Evolutionary conservation across 2,888 invertebrate species (phyloP), one percentile per base, ranked within the genome.

Genomic region (Hyposoter didymator): DNA sequence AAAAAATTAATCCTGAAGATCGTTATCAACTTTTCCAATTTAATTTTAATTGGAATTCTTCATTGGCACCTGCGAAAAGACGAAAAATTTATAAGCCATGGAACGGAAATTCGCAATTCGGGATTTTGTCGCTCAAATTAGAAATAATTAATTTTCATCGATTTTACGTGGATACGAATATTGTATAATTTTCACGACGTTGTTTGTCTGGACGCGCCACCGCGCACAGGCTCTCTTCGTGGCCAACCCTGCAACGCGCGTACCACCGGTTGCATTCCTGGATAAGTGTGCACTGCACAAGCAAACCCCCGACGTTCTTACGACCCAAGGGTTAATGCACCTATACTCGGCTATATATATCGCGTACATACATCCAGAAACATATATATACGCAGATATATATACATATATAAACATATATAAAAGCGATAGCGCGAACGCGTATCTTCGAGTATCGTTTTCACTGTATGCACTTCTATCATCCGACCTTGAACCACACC

Each of bases 181-280:
- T 28, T 67, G 43, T 55, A 74, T 69, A 64, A 74, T 69, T 67
- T 70, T 81, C 12, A 28, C 39, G 22, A 35, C 43, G 79, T 81
- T 49, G 79, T 55, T 78, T 67, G 73, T 66, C 55, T 49, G 62
- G 78, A 84, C 62, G 76, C 59, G 75, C 69, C 69, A 47, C 17
- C 28, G 35, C 73, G 82, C 75, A 49, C 43, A 10, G 49, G 17
- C 76, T 45, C 52, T 45, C 55, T 19, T 49, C 70, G 45, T 39
- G 28, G 72, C 43, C 80, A 73, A 66, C 66, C 80, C 64, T 43
- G 80, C 28, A 74, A 55, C 84, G 84, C 84, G 84, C 85, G 84
- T 84, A 85, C 78, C 70, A 78, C 85, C 79, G 84, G 86, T 87
- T 83, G 87, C 88, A 88, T 88, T 88, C 88, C 88, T 88, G 84